Evolutionary conservation across 2,797 vertebrate genomes (phyloP).

Genomic region (Melanogrammus aeglefinus): DNA sequence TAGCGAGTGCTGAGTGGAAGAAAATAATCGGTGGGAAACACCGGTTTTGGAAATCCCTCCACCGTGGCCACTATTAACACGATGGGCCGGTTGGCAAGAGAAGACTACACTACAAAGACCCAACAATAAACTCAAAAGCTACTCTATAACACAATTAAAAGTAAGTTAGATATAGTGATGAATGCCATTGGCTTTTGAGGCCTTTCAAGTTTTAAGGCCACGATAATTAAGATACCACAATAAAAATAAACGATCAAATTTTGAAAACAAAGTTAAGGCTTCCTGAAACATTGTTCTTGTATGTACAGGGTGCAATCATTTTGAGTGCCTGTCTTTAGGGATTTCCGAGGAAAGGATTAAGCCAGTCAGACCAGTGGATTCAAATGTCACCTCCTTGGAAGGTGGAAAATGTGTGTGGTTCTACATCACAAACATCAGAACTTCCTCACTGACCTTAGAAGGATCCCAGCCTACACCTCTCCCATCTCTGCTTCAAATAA

Average conservation of each 20-base stretch:
- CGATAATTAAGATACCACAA: background rate
- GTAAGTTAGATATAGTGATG: background rate
- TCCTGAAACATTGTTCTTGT: background rate
- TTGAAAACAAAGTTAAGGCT: background rate
- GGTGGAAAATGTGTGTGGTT: background rate
- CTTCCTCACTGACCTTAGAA: background rate
- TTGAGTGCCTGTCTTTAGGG: background rate
- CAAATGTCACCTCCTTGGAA: background rate
- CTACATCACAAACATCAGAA: background rate
- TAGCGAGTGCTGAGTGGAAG: slow-evolving; percentile 8
- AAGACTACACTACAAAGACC: background rate
- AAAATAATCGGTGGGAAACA: background rate
- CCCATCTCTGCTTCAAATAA: background rate
- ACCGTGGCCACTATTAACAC: background rate
- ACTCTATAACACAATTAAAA: background rate
- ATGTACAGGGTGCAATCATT: background rate
- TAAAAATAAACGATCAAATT: background rate
- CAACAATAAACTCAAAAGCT: background rate
- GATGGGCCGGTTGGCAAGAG: background rate
- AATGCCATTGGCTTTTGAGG: background rate
- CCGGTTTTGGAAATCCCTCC: background rate
- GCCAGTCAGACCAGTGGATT: background rate
- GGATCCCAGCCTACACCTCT: background rate
- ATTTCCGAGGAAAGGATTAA: background rate
- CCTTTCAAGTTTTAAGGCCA: background rate